These are phyloP conservation scores for Maconellicoccus hirsutus DNA, from an alignment of 1,140 invertebrate genomes.

Conservation along the genomic window DNA sequence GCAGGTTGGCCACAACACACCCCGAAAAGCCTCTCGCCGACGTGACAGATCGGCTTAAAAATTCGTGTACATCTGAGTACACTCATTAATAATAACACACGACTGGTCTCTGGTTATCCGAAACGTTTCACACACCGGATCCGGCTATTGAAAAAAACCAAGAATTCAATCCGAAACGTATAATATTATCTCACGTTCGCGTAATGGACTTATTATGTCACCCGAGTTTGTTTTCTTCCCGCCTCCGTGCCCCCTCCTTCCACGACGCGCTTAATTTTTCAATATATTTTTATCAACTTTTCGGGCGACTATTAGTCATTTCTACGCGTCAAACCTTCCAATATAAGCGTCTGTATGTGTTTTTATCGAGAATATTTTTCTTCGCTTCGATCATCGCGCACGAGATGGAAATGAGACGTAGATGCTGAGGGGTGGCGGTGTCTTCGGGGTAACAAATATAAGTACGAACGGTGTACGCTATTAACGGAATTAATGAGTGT, in stretches of 20 bases:
- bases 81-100: conserved; percentile 15
- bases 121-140: not conserved
- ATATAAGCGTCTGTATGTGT: not conserved
- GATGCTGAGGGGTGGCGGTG: not conserved
- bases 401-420: not conserved
- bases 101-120: conserved; percentile 5
- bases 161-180: conserved; percentile 8
- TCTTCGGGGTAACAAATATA: too few relatives aligned
- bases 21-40: not conserved
- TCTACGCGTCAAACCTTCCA: not conserved
- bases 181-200: conserved; percentile 13
- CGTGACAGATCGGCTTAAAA: conserved; percentile 10
- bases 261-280: not conserved
- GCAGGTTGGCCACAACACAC: not conserved
- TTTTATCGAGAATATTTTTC: conserved; percentile 4
- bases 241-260: too few relatives aligned
- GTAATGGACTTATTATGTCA: conserved; percentile 22
- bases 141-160: not conserved
- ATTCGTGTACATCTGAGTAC: conserved; percentile 12
- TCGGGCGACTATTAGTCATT: conserved; percentile 11
- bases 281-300: conserved; percentile 16
- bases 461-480: not conserved
- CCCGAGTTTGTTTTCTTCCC: not conserved
- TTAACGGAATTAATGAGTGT: not conserved
- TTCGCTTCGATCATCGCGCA: not conserved